phyloP scores from a whole-genome alignment of 2,797 vertebrate genomes.

The Phylloscopus collybita region DNA sequence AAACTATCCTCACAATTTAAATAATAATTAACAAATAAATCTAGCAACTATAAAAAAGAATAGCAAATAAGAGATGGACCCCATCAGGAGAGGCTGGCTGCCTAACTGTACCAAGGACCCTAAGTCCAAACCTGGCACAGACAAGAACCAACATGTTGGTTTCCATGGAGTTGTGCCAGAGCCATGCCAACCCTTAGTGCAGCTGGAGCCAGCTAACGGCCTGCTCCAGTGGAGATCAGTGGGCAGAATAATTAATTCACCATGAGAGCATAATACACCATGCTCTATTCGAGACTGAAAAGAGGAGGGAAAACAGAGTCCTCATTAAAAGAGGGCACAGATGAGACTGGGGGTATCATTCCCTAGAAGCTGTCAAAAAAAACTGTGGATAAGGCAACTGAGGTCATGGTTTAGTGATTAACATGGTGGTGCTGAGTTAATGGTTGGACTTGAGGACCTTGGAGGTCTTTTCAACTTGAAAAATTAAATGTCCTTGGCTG shows the following conservation, averaged over 20 bases:
- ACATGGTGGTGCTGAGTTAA: background rate
- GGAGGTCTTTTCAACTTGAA: background rate
- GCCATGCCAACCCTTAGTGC: background rate
- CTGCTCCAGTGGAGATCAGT: background rate
- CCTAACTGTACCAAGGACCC: background rate
- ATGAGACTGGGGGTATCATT: background rate
- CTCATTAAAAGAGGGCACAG: fast-evolving
- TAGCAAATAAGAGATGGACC: background rate
- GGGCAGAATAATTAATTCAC: background rate
- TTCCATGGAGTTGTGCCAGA: background rate
- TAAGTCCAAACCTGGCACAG: background rate
- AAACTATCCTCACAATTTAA: constrained; percentile 48
- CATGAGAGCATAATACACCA: background rate
- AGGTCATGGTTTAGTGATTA: background rate
- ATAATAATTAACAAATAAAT: constrained; percentile 65
- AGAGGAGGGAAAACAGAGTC: background rate
- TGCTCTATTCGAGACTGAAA: background rate
- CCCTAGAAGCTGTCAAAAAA: background rate
- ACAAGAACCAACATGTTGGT: background rate
- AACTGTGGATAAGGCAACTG: background rate
- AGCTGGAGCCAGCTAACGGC: background rate
- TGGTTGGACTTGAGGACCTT: background rate
- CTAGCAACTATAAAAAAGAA: background rate
- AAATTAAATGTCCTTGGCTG: background rate
- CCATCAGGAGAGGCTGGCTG: background rate